Conservation (phyloP, 1,140 invertebrate species). For the Ooceraea biroi region DNA sequence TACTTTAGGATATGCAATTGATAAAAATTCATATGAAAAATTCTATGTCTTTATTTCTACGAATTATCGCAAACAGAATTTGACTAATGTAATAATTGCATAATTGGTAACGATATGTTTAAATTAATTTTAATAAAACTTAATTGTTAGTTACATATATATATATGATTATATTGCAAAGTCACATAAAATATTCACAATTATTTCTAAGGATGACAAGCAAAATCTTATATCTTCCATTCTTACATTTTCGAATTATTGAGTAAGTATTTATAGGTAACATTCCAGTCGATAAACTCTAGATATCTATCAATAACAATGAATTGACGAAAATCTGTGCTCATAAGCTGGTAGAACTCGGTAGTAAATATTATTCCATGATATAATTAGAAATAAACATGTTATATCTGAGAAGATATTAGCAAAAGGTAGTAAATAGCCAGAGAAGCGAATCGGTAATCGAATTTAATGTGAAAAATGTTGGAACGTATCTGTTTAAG, state of each 20-base stretch:
- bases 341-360: neutral
- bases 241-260: neutral
- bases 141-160: neutral
- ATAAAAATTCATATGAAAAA: neutral
- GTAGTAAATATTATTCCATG: conserved; percentile 46
- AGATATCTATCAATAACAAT: neutral
- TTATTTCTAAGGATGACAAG: neutral
- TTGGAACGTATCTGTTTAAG: neutral
- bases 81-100: neutral
- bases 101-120: neutral
- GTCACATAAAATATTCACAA: neutral
- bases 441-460: neutral
- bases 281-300: neutral
- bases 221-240: neutral
- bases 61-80: neutral
- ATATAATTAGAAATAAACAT: neutral
- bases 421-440: neutral
- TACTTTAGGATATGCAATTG: neutral
- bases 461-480: neutral
- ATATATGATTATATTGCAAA: neutral
- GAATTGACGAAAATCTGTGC: neutral
- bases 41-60: neutral
- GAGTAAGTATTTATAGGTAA: too few relatives aligned
- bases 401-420: neutral
- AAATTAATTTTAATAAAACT: neutral